A percentile compares a stretch with the other conserved stretches of the same genome.
Conservation (phyloP, 2,797 vertebrate genomes). For the Syncerus caffer region DNA sequence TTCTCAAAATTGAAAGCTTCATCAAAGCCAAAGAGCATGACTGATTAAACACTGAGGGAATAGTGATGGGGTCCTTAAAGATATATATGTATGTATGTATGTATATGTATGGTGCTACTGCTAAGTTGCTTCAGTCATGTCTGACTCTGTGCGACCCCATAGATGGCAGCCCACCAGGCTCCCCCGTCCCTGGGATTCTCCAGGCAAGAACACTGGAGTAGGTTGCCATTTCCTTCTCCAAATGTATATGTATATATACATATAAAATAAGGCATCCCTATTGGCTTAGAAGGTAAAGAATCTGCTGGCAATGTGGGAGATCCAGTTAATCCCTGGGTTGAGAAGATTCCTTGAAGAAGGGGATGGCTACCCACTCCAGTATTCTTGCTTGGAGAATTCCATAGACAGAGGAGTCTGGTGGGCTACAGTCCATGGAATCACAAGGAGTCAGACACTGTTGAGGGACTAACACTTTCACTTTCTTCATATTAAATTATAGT, state of each 20-base stretch:
- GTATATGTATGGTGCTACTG: neutral
- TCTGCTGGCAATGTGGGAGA: neutral
- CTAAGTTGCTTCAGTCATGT: too few relatives aligned
- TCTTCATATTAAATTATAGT: neutral
- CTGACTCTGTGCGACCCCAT: too few relatives aligned
- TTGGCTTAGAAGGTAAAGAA: neutral
- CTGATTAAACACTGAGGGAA: conserved; percentile 77
- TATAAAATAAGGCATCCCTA: too few relatives aligned
- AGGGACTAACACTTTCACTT: neutral
- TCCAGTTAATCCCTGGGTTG: neutral
- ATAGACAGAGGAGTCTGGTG: neutral
- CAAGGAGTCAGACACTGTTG: neutral
- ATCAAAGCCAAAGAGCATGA: conserved; percentile 68
- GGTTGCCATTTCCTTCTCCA: too few relatives aligned
- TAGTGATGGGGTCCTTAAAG: conserved; percentile 72
- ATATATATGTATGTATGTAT: neutral
- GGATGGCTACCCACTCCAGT: neutral
- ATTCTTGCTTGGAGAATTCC: neutral
- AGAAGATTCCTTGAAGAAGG: neutral
- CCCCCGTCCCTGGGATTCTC: too few relatives aligned
- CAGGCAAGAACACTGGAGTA: too few relatives aligned
- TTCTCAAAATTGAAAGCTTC: conserved; percentile 77
- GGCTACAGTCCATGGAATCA: neutral
- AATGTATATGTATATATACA: neutral
- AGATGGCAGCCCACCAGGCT: too few relatives aligned